phyloP scores from a whole-genome alignment of 2,888 invertebrate species.

The Hanleya hanleyi region DNA sequence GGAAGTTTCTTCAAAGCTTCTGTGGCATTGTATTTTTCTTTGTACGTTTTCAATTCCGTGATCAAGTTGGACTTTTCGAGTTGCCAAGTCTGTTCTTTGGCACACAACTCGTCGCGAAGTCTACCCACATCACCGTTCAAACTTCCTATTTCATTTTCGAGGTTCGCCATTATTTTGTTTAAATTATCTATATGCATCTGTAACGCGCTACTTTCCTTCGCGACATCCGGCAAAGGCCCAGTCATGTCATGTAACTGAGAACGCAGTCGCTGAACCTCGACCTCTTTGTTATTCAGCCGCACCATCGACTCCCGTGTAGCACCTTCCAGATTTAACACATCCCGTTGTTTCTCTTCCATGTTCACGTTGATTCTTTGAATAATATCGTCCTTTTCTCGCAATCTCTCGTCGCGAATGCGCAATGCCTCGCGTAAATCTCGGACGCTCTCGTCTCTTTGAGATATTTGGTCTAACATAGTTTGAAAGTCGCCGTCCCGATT shows the following conservation, averaged over 20 bases:
- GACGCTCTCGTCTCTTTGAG: conserved; percentile 54
- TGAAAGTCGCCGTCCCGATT: conserved; percentile 41
- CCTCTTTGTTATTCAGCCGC: conserved; percentile 55
- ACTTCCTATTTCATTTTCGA: conserved; percentile 51
- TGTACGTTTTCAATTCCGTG: neutral
- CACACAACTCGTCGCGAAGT: conserved; percentile 22
- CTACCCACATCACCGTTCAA: conserved; percentile 57
- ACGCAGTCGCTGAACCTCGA: conserved; percentile 45
- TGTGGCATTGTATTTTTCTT: neutral
- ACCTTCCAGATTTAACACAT: conserved; percentile 58
- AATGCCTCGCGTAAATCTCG: conserved; percentile 58
- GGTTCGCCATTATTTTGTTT: conserved; percentile 20
- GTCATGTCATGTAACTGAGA: conserved; percentile 35
- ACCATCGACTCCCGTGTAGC: conserved; percentile 51
- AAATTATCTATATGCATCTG: neutral
- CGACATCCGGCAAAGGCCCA: conserved; percentile 40
- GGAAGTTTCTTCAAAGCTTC: neutral
- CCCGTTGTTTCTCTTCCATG: conserved; percentile 55
- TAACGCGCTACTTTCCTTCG: conserved; percentile 47
- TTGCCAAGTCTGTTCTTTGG: conserved; percentile 5
- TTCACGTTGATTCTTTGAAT: conserved; percentile 54
- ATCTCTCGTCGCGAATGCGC: conserved; percentile 60
- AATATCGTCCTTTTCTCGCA: conserved; percentile 68
- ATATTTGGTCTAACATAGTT: conserved; percentile 56
- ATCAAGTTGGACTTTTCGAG: conserved; percentile 7